Base-by-base conservation (phyloP, 2,888 invertebrate genomes). In the Spodoptera littoralis region DNA sequence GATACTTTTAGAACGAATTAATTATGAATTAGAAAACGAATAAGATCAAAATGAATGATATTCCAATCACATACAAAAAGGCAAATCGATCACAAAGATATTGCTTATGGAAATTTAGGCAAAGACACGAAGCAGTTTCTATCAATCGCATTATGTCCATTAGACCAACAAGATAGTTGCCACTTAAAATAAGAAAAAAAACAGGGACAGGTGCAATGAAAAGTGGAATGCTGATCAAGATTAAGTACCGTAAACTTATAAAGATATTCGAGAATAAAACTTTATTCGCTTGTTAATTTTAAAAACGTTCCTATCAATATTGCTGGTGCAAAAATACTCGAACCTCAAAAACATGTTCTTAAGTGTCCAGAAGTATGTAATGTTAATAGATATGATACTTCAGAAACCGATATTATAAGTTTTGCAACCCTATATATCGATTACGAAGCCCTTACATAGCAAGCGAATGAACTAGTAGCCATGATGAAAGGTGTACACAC, bases 141-240 rank as follows among this genome's bases (percentile, higher is more conserved):
- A 36, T 36, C 36, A 9, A 36, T 36, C 36, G 36, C 36, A 36
- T 36, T 8, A 36, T 8, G 9, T 36, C 36, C 36, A 36, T 36
- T 36, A 36, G 36, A 1, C 36, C 36, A 36, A 36, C 36, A 36
- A 36, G 9, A 36, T 8, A 36, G 36, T 36, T 36, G 36, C 36
- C 36, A 36, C 36, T 8, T 36, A 8, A 6, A 1, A 36, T 9
- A 36, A 36, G 6, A 36, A 36, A 36, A 9, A 8, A 36, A 9
- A 36, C 36, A 36, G 9, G 6, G 24, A 49, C 71, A 72, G 72
- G 59, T 72, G 62, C 44, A 49, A 6, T 30, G 13, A 46, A 3
- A 43, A 36, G 36, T 36, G 36, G 36, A 36, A 36, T 36, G 36
- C 8, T 62, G 49, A 70, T 53, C 53, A 50, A 44, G 41, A 58